Conservation (phyloP, 2,797 vertebrate genomes). For the Hippopotamyrus pictus region DNA sequence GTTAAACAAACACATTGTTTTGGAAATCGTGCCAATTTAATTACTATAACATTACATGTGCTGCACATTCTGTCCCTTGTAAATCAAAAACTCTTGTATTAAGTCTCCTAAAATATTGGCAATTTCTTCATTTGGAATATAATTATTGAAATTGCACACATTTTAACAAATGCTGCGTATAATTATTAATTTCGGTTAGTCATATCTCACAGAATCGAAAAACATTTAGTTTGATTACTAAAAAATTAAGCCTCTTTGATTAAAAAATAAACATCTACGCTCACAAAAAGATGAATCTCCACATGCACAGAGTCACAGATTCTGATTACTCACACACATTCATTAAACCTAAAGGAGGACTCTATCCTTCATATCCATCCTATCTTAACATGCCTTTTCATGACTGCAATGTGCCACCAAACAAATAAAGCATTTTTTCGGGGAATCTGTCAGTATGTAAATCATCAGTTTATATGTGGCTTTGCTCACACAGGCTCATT, state of each 20-base stretch:
- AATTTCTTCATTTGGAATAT: not conserved
- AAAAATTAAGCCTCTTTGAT: not conserved
- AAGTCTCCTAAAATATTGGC: not conserved
- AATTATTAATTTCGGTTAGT: not conserved
- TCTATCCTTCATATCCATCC: slow-evolving; percentile 46
- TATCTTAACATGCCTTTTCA: slow-evolving; percentile 65
- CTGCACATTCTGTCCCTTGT: not conserved
- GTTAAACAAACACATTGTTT: not conserved
- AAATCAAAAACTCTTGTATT: not conserved
- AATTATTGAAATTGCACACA: not conserved
- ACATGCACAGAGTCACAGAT: slow-evolving; percentile 39
- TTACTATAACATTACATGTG: not conserved
- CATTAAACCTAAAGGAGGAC: slow-evolving; percentile 40
- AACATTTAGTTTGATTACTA: not conserved
- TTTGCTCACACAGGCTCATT: slow-evolving; percentile 62
- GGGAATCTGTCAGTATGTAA: slow-evolving; percentile 55
- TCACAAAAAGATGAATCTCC: slow-evolving; percentile 15
- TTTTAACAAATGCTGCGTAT: not conserved
- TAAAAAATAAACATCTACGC: slow-evolving; percentile 8
- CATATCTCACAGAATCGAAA: not conserved
- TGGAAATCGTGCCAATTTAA: not conserved
- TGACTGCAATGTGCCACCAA: slow-evolving; percentile 51
- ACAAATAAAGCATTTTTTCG: slow-evolving; percentile 45
- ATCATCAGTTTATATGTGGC: slow-evolving; percentile 54
- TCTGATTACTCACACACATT: slow-evolving; percentile 52